Conservation (phyloP, 2,888 invertebrate species). For the Pemphredon lugubris region DNA sequence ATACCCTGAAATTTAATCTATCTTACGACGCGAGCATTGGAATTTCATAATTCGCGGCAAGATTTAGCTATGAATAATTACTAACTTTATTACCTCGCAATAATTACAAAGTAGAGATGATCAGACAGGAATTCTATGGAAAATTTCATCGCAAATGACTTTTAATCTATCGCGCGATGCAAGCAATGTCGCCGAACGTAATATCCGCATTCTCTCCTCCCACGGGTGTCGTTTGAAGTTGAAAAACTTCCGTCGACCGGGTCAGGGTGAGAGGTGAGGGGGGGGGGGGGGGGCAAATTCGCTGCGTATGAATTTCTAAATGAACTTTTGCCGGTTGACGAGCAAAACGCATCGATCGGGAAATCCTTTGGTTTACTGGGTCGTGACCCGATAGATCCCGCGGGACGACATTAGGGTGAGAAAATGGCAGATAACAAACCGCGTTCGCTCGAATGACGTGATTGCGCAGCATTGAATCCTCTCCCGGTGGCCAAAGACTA, state of each 20-base stretch:
- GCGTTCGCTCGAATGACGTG: background rate
- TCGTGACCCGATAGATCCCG: background rate
- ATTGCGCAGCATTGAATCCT: slow-evolving; percentile 15
- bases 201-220: background rate
- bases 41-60: no score
- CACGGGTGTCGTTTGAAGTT: background rate
- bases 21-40: no score
- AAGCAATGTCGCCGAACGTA: background rate
- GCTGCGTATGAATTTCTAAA: no score
- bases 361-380: background rate
- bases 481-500: slow-evolving; percentile 7
- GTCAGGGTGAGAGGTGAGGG: background rate
- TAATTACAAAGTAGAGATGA: no score
- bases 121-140: no score
- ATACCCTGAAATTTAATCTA: no score
- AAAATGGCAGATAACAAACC: slow-evolving; percentile 9
- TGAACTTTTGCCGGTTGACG: no score
- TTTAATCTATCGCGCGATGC: background rate
- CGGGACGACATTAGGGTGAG: background rate
- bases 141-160: no score
- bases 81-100: no score
- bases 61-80: no score
- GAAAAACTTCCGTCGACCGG: background rate
- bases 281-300: no score
- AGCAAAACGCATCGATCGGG: slow-evolving; percentile 2